These are phyloP conservation scores for Tachina fera DNA, from an alignment of 2,888 invertebrate genomes.

Conservation along the genomic window DNA sequence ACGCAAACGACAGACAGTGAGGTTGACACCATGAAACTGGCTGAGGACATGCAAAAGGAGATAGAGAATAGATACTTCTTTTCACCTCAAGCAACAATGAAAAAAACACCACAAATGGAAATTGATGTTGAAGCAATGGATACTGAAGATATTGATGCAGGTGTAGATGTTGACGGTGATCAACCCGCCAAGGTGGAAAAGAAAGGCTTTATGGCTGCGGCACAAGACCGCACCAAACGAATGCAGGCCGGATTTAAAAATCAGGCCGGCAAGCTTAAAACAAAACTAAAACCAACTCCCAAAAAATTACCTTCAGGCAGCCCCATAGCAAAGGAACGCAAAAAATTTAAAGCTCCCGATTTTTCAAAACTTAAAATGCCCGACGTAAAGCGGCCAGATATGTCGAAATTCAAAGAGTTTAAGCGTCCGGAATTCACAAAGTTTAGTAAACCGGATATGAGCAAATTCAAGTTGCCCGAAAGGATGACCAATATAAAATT, in stretches of 20 bases:
- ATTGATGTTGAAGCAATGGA: constrained; percentile 54
- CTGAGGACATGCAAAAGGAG: constrained; percentile 85
- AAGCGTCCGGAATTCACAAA: constrained; percentile 83
- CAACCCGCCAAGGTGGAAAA: constrained; percentile 70
- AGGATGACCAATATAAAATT: constrained; percentile 86
- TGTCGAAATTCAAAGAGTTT: constrained; percentile 83
- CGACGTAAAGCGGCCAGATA: constrained; percentile 83
- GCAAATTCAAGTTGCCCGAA: constrained; percentile 86
- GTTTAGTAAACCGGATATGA: constrained; percentile 85
- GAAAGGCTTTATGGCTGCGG: constrained; percentile 83
- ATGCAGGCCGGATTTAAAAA: constrained; percentile 87
- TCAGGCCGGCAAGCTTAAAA: constrained; percentile 89
- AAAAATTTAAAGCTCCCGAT: constrained; percentile 81
- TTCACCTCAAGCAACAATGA: constrained; percentile 84
- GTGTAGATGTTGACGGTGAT: constrained; percentile 84
- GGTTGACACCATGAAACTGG: constrained; percentile 83
- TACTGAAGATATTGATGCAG: constrained; percentile 81
- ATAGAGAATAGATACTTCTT: constrained; percentile 87
- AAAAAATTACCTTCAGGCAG: constrained; percentile 79
- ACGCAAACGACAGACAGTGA: constrained; percentile 75
- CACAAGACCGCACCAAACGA: constrained; percentile 84
- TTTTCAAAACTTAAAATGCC: constrained; percentile 83
- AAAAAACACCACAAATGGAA: constrained; percentile 81
- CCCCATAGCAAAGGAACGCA: constrained; percentile 80
- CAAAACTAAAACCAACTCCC: constrained; percentile 85